Evolutionary conservation across 2,113 vertebrate species (phyloP).

Genomic region (Malurus melanocephalus): DNA sequence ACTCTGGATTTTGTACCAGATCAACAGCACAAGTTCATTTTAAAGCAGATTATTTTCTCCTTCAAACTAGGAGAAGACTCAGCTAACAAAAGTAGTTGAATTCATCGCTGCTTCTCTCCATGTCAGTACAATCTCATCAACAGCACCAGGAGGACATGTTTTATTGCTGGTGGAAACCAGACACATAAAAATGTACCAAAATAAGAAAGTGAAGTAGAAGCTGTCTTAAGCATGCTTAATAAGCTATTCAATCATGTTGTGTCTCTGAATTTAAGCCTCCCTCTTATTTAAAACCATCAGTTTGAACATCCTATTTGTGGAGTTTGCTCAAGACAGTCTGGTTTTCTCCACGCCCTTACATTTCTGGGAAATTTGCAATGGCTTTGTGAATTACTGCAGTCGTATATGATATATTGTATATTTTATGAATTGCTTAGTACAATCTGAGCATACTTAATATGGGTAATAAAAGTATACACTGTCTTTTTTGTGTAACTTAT

Average conservation of each 20-base stretch:
- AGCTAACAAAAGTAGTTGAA: background rate
- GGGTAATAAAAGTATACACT: background rate
- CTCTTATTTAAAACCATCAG: background rate
- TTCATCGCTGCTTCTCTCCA: background rate
- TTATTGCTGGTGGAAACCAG: background rate
- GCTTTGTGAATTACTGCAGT: constrained; percentile 15
- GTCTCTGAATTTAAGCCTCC: background rate
- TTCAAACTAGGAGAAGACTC: background rate
- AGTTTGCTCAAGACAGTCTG: background rate
- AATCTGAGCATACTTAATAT: constrained; percentile 30
- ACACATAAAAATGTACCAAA: background rate
- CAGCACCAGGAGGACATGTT: background rate
- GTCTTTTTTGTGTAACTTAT: constrained; percentile 16
- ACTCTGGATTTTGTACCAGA: background rate
- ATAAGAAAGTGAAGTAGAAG: background rate
- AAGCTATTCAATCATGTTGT: background rate
- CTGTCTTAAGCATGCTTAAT: background rate
- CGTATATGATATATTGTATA: background rate
- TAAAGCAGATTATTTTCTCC: background rate
- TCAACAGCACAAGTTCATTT: background rate
- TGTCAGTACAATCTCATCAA: background rate
- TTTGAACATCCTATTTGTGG: background rate
- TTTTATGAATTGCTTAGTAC: constrained; percentile 44
- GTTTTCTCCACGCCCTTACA: background rate
- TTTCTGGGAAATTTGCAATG: background rate